Percentiles rank a stretch among this genome's conserved stretches.
Evolutionary conservation across 37 sponge, comb jelly and placozoan genomes (phyloP).

Genomic region (Theonella swinhoei): DNA sequence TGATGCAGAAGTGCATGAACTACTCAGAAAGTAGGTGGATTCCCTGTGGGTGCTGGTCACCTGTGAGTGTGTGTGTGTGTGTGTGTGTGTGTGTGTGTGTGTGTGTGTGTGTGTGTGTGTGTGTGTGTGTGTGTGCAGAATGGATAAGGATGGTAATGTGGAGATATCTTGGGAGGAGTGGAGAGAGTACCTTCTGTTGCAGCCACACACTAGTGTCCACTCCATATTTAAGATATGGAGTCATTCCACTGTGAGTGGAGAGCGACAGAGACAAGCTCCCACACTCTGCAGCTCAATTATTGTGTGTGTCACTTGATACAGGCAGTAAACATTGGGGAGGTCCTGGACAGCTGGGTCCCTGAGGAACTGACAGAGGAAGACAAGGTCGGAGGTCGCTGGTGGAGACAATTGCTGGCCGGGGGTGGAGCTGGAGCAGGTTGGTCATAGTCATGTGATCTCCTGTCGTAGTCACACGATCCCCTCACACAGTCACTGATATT

Average conservation of each 20-base stretch:
- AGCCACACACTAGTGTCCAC: slow-evolving; percentile 74
- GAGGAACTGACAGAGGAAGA: slow-evolving; percentile 85
- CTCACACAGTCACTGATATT: not conserved
- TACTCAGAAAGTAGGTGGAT: slow-evolving; percentile 58
- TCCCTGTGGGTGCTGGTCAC: not conserved
- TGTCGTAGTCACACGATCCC: not conserved
- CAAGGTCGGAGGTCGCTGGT: slow-evolving; percentile 85
- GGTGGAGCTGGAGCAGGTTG: slow-evolving; percentile 91
- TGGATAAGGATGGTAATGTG: slow-evolving; percentile 90
- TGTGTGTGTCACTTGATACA: not conserved
- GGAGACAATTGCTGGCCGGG: slow-evolving; percentile 93
- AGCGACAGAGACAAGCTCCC: too few relatives aligned
- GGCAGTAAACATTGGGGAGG: slow-evolving; percentile 71
- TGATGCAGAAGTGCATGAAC: slow-evolving; percentile 50
- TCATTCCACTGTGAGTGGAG: slow-evolving; percentile 76
- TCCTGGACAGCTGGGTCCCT: slow-evolving; percentile 64
- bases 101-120: slow-evolving; percentile 14
- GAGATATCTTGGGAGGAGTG: slow-evolving; percentile 91
- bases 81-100: slow-evolving; percentile 20
- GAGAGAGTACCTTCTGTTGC: slow-evolving; percentile 87
- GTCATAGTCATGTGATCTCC: not conserved
- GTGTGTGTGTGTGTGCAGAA: slow-evolving; percentile 35
- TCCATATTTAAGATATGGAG: slow-evolving; percentile 73
- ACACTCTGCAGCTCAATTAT: not conserved
- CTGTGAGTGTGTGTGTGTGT: not conserved